phyloP scores from a whole-genome alignment of 2,797 vertebrate genomes.

The Arctocebus calabarensis region DNA sequence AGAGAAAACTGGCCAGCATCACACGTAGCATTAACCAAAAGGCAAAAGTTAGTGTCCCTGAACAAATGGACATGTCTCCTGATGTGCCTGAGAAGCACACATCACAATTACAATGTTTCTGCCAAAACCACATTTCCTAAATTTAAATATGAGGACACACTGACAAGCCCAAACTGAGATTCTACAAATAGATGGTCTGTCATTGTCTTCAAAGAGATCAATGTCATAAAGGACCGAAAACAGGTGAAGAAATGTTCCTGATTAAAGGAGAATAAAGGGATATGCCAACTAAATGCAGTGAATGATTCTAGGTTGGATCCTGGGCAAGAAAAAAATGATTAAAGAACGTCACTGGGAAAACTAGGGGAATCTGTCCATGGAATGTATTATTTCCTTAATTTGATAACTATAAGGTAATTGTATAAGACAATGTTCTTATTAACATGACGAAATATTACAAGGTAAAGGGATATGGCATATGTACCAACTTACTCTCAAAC shows the following conservation, averaged over 20 bases:
- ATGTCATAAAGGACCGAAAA: neutral
- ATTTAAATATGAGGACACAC: too few species aligned
- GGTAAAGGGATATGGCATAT: neutral
- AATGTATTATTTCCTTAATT: neutral
- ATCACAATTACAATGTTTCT: rapidly evolving
- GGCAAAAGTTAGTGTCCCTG: neutral
- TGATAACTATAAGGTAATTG: neutral
- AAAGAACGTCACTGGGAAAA: neutral
- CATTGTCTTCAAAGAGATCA: neutral
- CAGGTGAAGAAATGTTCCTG: neutral
- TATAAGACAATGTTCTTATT: neutral
- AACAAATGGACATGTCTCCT: neutral
- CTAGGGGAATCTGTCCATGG: neutral
- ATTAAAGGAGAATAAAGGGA: neutral
- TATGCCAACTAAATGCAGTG: neutral
- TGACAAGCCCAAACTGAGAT: neutral
- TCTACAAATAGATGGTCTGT: neutral
- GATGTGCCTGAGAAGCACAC: neutral
- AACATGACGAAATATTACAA: neutral
- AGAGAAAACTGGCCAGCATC: neutral
- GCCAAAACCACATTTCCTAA: neutral
- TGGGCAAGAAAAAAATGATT: neutral
- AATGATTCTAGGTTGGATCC: neutral
- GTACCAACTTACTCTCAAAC: neutral
- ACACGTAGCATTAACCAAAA: neutral